Evolutionary conservation across 2,888 invertebrate species (phyloP).

Genomic region (Lagria hirta): DNA sequence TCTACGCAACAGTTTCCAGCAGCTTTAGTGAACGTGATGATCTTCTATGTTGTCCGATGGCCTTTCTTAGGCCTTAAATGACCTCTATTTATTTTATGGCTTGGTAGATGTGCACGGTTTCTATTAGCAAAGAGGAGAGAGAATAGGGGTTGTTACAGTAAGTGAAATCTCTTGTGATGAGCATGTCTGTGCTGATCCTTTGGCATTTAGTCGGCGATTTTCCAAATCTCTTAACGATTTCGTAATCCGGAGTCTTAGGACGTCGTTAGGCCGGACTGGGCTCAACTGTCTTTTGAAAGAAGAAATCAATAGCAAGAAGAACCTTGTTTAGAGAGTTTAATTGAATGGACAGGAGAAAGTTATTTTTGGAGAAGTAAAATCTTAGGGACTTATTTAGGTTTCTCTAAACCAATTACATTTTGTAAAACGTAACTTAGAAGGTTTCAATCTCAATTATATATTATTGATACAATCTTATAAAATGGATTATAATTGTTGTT

Average conservation of each 20-base stretch:
- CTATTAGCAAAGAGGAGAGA: constrained; percentile 27
- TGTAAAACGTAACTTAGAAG: too few species aligned
- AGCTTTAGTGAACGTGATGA: constrained; percentile 11
- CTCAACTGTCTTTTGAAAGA: constrained; percentile 20
- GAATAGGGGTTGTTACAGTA: constrained; percentile 23
- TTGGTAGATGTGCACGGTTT: constrained; percentile 23
- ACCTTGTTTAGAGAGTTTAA: too few species aligned
- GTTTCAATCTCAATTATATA: too few species aligned
- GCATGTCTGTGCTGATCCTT: constrained; percentile 48
- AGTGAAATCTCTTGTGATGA: constrained; percentile 33
- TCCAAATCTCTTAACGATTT: constrained; percentile 50
- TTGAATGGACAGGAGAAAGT: too few species aligned
- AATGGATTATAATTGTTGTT: too few species aligned
- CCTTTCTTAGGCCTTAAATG: too few species aligned
- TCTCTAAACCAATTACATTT: too few species aligned
- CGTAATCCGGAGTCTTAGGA: constrained; percentile 44
- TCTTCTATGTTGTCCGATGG: constrained; percentile 10
- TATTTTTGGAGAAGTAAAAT: too few species aligned
- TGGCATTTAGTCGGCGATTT: constrained; percentile 49
- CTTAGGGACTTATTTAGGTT: too few species aligned
- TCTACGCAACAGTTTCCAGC: too few species aligned
- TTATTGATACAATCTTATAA: too few species aligned
- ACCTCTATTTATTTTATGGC: constrained; percentile 28
- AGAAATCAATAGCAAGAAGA: constrained; percentile 32
- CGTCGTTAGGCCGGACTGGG: constrained; percentile 32